Conservation (phyloP, 2,113 vertebrate species). For the Albula glossodonta region DNA sequence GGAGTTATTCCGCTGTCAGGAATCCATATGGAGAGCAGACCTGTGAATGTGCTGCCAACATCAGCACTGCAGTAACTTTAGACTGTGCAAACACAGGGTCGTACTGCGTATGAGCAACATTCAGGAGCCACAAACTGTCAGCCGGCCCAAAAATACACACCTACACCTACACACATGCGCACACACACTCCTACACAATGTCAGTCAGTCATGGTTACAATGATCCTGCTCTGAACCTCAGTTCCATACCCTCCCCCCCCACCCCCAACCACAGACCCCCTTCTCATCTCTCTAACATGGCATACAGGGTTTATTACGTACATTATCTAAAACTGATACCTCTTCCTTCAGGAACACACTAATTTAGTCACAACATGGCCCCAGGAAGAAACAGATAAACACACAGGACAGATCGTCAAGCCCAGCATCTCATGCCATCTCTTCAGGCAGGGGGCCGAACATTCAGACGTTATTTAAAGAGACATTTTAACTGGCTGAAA, state of each 20-base stretch:
- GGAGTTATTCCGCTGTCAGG: conserved; percentile 13
- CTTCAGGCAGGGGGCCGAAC: not conserved
- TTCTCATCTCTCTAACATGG: too few relatives aligned
- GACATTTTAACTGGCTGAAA: not conserved
- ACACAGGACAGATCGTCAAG: conserved; percentile 4
- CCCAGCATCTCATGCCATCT: not conserved
- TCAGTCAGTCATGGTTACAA: too few relatives aligned
- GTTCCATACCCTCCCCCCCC: not conserved
- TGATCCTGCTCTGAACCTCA: not conserved
- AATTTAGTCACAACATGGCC: not conserved
- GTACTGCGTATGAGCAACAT: conserved; percentile 33
- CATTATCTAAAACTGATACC: not conserved
- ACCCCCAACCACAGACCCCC: too few relatives aligned
- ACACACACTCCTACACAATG: not conserved
- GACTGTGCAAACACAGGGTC: conserved; percentile 60
- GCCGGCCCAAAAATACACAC: conserved; percentile 46
- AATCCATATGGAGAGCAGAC: conserved; percentile 47
- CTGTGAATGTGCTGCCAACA: conserved; percentile 33
- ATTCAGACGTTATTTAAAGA: conserved; percentile 22
- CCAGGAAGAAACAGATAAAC: conserved; percentile 1
- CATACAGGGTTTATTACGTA: too few relatives aligned
- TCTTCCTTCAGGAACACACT: not conserved
- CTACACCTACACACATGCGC: conserved; percentile 25
- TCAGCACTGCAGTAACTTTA: conserved; percentile 53
- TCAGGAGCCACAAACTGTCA: conserved; percentile 27